Base-by-base conservation (phyloP, 2,113 vertebrate species). In the Pachyramphus minor region DNA sequence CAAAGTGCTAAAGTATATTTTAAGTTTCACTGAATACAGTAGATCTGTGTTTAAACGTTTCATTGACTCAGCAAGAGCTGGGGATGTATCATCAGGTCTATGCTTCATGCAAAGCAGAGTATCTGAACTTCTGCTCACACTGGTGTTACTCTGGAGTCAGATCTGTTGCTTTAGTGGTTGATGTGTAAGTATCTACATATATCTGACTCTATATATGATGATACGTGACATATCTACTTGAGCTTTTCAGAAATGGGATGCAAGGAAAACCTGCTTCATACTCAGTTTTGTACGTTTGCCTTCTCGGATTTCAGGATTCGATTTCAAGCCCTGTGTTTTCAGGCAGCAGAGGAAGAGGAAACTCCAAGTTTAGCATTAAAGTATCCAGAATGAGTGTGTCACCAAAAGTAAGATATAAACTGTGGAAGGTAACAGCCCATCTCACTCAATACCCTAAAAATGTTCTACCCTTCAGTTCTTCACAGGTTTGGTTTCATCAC, bases 151-250 rank as follows among this genome's bases (percentile, higher is more conserved):
- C 24, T 69, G 35, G 18, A 50, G 31, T 39, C 13, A 6, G 14
- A 62, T 66, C 37, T 77, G 59, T 69, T 41, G 23, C 50, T 66
- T 74, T 64, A n/a, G 55, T 44, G 52, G 17, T 41, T 75, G 59
- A 24, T n/a, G 8, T 0, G 0, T 7, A 14, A 8, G 35, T 72
- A 50, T 23, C 11, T 64, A n/a, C n/a, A n/a, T n/a, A n/a, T n/a
- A n/a, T n/a, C 17, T 42, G 5, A 22, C 14, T 35, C 18, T 33
- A 0, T 39, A 2, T 30, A 13, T 10, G 21, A 17, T 30, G n/a
- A 13, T 35, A 22, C 12, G 33, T 47, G 39, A 22, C 14, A 60
- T 6, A 15, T 45, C 20, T 55, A 41, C 49, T 68, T 52, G 35
- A 64, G 53, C 22, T 93, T 64, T 75, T 79, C 49, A 20, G 44